Evolutionary conservation across 1,140 invertebrate species (phyloP).

Genomic region (Ctenoplectra terminalis): DNA sequence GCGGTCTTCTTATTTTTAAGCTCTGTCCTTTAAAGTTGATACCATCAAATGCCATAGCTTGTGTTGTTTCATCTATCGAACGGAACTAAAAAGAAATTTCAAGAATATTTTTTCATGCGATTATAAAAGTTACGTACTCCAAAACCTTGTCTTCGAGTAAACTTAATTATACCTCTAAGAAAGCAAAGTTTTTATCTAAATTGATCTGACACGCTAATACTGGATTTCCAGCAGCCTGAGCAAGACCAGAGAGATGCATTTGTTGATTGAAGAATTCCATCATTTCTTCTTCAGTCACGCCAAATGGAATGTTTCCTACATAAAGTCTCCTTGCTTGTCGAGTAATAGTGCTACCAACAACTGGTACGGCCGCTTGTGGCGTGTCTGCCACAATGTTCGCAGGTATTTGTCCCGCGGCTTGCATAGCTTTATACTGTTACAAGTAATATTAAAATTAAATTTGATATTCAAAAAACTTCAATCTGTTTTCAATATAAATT

Average conservation of each 20-base stretch:
- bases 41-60: constrained; percentile 99
- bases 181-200: constrained; percentile 99
- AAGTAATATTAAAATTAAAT: constrained; percentile 19
- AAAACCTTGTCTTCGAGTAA: constrained; percentile 51
- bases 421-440: constrained; percentile 91
- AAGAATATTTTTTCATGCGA: neutral
- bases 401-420: constrained; percentile 96
- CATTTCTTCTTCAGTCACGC: constrained; percentile 99
- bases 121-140: neutral
- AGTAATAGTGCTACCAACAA: constrained; percentile 99
- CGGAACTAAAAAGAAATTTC: constrained; percentile 85
- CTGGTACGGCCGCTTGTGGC: constrained; percentile 96
- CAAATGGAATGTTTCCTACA: constrained; percentile 99
- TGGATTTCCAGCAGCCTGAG: constrained; percentile 99
- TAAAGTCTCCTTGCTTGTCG: constrained; percentile 97
- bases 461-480: neutral
- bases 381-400: constrained; percentile 95
- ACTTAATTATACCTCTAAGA: constrained; percentile 92
- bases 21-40: constrained; percentile 99
- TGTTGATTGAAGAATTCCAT: constrained; percentile 99
- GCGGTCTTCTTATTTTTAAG: constrained; percentile 98
- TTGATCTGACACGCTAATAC: constrained; percentile 99
- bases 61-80: constrained; percentile 99
- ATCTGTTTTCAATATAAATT: neutral
- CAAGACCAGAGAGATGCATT: constrained; percentile 98